Percentiles rank a stretch among this genome's conserved stretches.
phyloP scores from a whole-genome alignment of 2,113 vertebrate species.

The Gymnocephalus cernua region DNA sequence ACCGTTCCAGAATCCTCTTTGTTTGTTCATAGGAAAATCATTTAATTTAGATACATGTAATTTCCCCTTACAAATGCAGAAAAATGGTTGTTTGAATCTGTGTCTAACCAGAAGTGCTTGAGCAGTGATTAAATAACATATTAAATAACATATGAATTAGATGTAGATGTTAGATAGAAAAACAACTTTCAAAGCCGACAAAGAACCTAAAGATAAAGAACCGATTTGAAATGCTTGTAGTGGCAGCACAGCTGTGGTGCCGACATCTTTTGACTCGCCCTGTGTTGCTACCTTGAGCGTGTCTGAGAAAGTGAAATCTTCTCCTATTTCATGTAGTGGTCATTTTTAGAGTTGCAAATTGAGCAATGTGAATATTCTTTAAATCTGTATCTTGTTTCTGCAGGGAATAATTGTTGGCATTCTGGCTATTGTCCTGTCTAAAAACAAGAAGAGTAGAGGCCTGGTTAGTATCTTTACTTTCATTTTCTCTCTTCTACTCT shows the following conservation, averaged over 20 bases:
- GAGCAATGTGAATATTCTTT: not conserved
- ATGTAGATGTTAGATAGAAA: not conserved
- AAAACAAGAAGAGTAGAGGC: conserved; percentile 76
- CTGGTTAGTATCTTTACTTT: conserved; percentile 81
- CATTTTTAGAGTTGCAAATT: not conserved
- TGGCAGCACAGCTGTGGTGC: not conserved
- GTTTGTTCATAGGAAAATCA: not conserved
- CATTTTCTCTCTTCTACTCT: not conserved
- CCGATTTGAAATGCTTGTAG: not conserved
- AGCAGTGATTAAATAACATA: too few relatives aligned
- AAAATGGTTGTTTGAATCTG: not conserved
- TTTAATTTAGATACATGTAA: not conserved
- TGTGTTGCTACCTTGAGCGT: not conserved
- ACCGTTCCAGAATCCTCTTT: not conserved
- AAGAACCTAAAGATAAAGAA: not conserved
- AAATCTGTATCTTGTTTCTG: conserved; percentile 22
- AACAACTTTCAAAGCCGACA: conserved; percentile 3
- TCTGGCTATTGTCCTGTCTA: conserved; percentile 86
- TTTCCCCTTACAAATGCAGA: too few relatives aligned
- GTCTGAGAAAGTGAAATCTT: not conserved
- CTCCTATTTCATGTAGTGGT: not conserved
- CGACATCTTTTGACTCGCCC: not conserved
- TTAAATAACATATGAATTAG: not conserved
- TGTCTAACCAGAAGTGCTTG: too few relatives aligned
- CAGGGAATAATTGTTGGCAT: conserved; percentile 85